A percentile compares a stretch with the other conserved stretches of the same genome.
These are phyloP conservation scores for Hexactinellida sp. DNA, from an alignment of 37 sponge, comb jelly and placozoan genomes.

Conservation along the genomic window DNA sequence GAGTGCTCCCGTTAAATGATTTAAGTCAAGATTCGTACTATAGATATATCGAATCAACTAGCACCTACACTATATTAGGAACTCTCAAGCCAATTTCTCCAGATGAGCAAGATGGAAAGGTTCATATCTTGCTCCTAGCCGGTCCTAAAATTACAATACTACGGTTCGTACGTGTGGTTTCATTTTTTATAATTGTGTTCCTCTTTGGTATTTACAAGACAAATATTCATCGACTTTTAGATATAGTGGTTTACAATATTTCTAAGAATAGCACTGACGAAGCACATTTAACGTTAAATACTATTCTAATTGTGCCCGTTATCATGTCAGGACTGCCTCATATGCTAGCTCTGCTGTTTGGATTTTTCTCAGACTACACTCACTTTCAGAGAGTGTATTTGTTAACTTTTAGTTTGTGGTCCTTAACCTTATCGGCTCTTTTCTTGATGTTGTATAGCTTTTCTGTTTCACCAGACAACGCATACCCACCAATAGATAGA, in stretches of 20 bases:
- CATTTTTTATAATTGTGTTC: background rate
- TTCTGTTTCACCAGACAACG: background rate
- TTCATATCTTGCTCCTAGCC: background rate
- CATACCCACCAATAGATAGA: background rate
- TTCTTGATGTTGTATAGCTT: background rate
- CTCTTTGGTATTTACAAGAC: background rate
- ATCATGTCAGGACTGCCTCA: background rate
- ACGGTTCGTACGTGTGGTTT: background rate
- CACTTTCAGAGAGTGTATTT: background rate
- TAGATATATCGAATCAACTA: background rate
- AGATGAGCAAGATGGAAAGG: background rate
- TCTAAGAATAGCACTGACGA: background rate
- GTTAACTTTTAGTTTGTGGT: background rate
- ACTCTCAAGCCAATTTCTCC: background rate
- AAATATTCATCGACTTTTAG: background rate
- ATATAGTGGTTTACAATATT: background rate
- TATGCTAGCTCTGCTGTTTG: background rate
- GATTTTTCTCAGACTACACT: background rate
- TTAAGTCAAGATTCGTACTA: too few species aligned
- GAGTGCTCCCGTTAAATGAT: too few species aligned
- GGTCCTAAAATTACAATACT: background rate
- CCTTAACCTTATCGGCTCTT: background rate
- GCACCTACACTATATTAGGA: background rate
- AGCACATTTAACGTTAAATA: too few species aligned
- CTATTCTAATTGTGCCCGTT: background rate